Evolutionary conservation across 2,797 vertebrate species (phyloP).

Genomic region (Cossypha dichroa): DNA sequence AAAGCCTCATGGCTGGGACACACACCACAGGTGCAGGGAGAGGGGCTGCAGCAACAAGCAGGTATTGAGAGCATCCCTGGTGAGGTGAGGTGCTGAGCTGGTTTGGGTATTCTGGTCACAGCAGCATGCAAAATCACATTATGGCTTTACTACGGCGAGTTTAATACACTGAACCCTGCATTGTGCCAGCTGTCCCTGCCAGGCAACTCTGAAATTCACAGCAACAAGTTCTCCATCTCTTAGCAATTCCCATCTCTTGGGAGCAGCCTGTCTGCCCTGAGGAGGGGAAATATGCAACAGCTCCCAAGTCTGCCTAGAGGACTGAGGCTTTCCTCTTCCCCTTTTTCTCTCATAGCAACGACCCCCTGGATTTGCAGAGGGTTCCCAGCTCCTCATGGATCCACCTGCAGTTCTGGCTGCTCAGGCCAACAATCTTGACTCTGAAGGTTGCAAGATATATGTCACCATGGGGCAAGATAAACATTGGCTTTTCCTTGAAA

Average conservation of each 20-base stretch:
- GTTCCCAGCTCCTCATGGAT: background rate
- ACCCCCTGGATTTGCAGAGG: background rate
- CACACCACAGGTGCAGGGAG: background rate
- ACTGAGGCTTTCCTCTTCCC: background rate
- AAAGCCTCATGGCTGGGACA: background rate
- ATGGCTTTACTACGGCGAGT: constrained; percentile 26
- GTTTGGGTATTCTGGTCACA: constrained; percentile 44
- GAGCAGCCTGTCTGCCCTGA: background rate
- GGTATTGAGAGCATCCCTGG: background rate
- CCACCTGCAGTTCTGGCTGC: background rate
- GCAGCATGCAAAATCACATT: constrained; percentile 61
- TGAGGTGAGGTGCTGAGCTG: background rate
- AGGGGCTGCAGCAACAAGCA: background rate
- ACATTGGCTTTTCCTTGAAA: background rate
- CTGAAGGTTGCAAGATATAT: background rate
- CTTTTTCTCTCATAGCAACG: background rate
- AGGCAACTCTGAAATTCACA: constrained; percentile 51
- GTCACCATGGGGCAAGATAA: background rate
- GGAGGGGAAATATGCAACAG: background rate
- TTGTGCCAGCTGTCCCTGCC: constrained; percentile 23
- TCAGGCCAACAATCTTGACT: background rate
- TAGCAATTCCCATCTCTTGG: background rate
- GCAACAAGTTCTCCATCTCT: constrained; percentile 58
- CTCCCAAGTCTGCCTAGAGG: background rate
- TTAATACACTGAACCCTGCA: constrained; percentile 37